Conservation (phyloP, 2,797 vertebrate genomes). For the Poeciliopsis infans region DNA sequence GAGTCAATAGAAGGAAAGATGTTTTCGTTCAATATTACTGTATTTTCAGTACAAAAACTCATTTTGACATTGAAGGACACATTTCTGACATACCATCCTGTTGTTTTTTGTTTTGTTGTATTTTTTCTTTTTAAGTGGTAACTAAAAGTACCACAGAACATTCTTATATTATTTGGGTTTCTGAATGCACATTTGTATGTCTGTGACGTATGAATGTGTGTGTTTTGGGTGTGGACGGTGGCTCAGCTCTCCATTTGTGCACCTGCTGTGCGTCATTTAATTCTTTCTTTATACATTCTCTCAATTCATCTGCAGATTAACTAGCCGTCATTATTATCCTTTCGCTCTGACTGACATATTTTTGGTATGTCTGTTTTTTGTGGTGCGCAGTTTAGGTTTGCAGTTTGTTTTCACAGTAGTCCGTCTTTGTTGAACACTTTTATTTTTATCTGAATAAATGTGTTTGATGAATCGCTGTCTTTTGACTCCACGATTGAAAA, state of each 20-base stretch:
- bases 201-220: not conserved
- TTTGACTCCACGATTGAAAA: not conserved
- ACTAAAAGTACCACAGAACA: not conserved
- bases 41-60: constrained; percentile 33
- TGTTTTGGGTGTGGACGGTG: constrained; percentile 3
- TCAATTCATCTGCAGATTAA: not conserved
- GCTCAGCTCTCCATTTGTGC: not conserved
- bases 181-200: not conserved
- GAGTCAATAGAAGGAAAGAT: not conserved
- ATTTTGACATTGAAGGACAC: constrained; percentile 46
- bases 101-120: constrained; percentile 20
- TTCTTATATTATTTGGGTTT: not conserved
- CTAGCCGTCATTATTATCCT: not conserved
- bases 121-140: not conserved
- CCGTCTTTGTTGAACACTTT: not conserved
- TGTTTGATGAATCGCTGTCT: not conserved
- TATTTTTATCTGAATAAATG: not conserved
- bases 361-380: not conserved
- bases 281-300: not conserved
- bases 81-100: constrained; percentile 42
- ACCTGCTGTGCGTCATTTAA: not conserved
- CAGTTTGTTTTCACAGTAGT: not conserved
- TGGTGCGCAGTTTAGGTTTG: not conserved
- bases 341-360: not conserved
- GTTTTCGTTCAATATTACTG: constrained; percentile 25